Percentiles rank a stretch among this genome's conserved stretches.
These are phyloP conservation scores for Arenaria interpres DNA, from an alignment of 2,113 vertebrate species.

Conservation along the genomic window DNA sequence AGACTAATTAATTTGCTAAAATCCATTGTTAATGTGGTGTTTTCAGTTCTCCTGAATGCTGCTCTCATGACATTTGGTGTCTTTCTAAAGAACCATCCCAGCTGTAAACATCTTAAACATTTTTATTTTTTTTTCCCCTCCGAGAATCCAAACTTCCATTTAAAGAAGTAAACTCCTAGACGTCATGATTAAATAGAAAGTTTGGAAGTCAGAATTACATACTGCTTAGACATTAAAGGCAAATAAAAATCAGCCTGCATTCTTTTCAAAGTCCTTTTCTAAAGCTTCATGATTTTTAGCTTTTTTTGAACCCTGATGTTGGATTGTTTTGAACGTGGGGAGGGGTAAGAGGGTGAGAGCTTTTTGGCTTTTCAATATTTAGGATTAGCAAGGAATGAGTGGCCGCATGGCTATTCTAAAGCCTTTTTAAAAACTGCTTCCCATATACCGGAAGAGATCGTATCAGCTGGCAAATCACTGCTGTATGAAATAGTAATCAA, in stretches of 20 bases:
- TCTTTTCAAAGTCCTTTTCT: background rate
- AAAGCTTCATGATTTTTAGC: background rate
- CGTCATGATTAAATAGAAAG: background rate
- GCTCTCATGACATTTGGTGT: conserved; percentile 48
- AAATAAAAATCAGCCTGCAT: background rate
- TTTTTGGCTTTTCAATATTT: background rate
- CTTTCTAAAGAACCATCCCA: conserved; percentile 46
- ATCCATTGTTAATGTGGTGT: conserved; percentile 40
- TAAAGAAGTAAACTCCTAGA: conserved; percentile 19
- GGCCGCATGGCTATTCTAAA: background rate
- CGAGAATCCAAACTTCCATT: conserved; percentile 3
- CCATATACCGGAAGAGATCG: background rate
- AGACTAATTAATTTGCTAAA: conserved; percentile 66
- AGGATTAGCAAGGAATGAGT: background rate
- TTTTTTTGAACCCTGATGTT: background rate
- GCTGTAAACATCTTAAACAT: conserved; percentile 6
- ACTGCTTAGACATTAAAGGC: background rate
- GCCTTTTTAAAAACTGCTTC: background rate
- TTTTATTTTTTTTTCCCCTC: conserved; percentile 20
- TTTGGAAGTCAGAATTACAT: background rate
- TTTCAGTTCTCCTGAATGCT: conserved; percentile 51
- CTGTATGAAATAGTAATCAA: background rate
- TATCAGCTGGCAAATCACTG: conserved; percentile 26
- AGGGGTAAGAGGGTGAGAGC: background rate
- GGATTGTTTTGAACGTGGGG: background rate